Percentiles rank a stretch among this genome's conserved stretches.
These are phyloP conservation scores for Prionailurus viverrinus DNA, from an alignment of 2,113 vertebrate genomes.

Conservation along the genomic window DNA sequence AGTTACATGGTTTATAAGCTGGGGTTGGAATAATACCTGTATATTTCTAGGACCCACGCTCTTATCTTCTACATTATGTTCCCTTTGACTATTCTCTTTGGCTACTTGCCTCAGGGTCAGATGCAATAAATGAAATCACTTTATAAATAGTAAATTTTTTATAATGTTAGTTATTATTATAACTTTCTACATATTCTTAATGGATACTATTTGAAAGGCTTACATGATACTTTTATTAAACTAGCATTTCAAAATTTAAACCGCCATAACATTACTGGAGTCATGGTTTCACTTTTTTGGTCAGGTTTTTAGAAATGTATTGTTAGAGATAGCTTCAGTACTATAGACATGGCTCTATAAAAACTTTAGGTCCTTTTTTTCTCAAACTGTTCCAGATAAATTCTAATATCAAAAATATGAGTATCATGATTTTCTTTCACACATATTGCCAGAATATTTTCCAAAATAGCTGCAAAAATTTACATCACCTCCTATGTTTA, in stretches of 20 bases:
- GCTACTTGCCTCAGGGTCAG: neutral
- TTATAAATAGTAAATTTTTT: neutral
- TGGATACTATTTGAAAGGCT: neutral
- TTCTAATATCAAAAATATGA: neutral
- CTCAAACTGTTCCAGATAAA: neutral
- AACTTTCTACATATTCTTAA: neutral
- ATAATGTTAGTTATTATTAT: neutral
- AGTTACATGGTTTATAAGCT: neutral
- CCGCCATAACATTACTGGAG: neutral
- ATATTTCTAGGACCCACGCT: neutral
- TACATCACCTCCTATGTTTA: neutral
- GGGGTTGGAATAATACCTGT: neutral
- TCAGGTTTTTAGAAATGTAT: neutral
- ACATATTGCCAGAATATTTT: neutral
- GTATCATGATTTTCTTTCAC: neutral
- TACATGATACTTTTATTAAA: neutral
- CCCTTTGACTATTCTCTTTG: neutral
- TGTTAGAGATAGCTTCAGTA: neutral
- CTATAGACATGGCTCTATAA: neutral
- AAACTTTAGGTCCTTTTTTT: neutral
- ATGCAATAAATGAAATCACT: neutral
- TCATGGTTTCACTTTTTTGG: neutral
- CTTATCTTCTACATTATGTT: neutral
- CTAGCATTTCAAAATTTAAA: neutral
- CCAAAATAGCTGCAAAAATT: neutral